phyloP scores from a whole-genome alignment of 2,888 invertebrate genomes.

The Leptura quadrifasciata region DNA sequence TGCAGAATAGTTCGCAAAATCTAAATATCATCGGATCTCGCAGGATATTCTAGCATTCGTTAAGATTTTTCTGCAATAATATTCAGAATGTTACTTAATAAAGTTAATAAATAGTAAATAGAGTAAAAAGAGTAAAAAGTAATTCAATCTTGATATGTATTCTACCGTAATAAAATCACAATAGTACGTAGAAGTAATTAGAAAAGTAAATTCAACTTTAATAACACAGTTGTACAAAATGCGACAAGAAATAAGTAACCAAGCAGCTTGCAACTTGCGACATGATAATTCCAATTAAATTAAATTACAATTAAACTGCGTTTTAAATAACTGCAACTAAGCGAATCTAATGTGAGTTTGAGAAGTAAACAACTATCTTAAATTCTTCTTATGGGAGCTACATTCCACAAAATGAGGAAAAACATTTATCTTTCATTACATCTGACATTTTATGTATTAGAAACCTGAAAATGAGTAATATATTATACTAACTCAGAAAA shows the following conservation, averaged over 20 bases:
- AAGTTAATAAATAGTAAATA: too few relatives aligned
- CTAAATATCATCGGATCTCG: too few relatives aligned
- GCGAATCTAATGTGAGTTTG: background rate
- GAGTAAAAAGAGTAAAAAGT: too few relatives aligned
- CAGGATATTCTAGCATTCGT: too few relatives aligned
- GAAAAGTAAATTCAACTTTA: constrained; percentile 15
- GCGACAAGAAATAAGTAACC: constrained; percentile 9
- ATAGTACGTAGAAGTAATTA: constrained; percentile 18
- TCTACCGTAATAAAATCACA: background rate
- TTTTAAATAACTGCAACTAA: constrained; percentile 8
- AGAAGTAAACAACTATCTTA: background rate
- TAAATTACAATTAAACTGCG: background rate
- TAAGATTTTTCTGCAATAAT: too few relatives aligned
- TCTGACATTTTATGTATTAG: background rate
- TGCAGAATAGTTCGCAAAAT: too few relatives aligned
- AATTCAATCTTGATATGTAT: background rate
- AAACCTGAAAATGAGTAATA: too few relatives aligned
- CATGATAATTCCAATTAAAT: constrained; percentile 17
- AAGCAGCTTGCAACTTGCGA: background rate
- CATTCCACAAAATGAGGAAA: background rate
- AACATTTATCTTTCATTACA: background rate
- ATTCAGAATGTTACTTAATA: too few relatives aligned
- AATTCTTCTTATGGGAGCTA: background rate
- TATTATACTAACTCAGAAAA: too few relatives aligned
- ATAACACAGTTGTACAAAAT: constrained; percentile 6